These are phyloP conservation scores for Pyralis farinalis DNA, from an alignment of 2,888 invertebrate genomes.

Conservation along the genomic window DNA sequence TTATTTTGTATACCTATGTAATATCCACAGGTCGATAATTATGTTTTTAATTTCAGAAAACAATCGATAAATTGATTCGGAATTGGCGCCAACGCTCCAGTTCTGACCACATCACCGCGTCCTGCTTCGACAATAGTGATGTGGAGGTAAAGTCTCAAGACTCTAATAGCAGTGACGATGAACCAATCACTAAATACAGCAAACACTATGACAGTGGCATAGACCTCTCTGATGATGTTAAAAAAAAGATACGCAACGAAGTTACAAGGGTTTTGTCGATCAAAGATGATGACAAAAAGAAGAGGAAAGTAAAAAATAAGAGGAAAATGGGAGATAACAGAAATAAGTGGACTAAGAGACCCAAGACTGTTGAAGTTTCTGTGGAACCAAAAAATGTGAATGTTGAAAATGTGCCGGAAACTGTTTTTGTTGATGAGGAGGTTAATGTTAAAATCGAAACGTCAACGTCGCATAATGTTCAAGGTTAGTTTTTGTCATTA, in stretches of 20 bases:
- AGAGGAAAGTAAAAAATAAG: constrained; percentile 17
- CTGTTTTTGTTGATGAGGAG: constrained; percentile 55
- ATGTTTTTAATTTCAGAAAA: constrained; percentile 36
- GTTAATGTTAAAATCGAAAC: constrained; percentile 35
- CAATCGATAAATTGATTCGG: constrained; percentile 43
- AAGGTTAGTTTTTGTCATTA: too few species aligned
- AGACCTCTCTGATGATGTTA: constrained; percentile 52
- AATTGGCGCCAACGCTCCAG: constrained; percentile 46
- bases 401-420: constrained; percentile 31
- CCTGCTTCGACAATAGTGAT: too few species aligned
- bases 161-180: constrained; percentile 53
- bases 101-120: constrained; percentile 27
- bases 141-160: constrained; percentile 2
- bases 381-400: constrained; percentile 5
- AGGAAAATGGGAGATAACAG: constrained; percentile 18
- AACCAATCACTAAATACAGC: constrained; percentile 61
- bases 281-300: constrained; percentile 19
- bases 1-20: too few species aligned
- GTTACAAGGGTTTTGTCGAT: constrained; percentile 27
- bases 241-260: constrained; percentile 45
- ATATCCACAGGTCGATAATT: too few species aligned
- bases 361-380: constrained; percentile 9
- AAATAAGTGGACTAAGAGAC: constrained; percentile 10
- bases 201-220: constrained; percentile 47
- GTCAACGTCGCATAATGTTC: too few species aligned